Evolutionary conservation across 2,797 vertebrate species (phyloP).

Genomic region (Phoxinus dragarum): DNA sequence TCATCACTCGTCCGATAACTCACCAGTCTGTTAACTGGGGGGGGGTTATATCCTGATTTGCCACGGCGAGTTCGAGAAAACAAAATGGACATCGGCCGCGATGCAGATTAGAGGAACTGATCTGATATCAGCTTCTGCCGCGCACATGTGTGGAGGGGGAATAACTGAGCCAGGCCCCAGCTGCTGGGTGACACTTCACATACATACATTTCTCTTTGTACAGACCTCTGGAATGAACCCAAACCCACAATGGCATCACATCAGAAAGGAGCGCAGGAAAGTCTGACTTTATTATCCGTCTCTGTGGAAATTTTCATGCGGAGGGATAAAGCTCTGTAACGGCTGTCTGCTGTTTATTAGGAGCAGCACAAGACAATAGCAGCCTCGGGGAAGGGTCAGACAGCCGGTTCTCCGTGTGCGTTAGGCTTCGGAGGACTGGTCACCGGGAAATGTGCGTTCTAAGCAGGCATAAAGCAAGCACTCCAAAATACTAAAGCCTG

Average conservation of each 20-base stretch:
- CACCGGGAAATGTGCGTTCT: not conserved
- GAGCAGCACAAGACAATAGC: conserved; percentile 39
- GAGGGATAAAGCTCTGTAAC: conserved; percentile 50
- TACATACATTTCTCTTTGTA: conserved; percentile 88
- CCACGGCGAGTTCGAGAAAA: conserved; percentile 60
- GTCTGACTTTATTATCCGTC: conserved; percentile 86
- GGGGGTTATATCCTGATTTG: conserved; percentile 27
- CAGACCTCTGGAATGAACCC: conserved; percentile 89
- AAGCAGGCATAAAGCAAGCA: not conserved
- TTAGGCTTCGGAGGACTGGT: conserved; percentile 34
- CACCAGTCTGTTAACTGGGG: conserved; percentile 23
- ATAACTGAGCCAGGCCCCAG: conserved; percentile 75
- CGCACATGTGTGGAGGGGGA: conserved; percentile 82
- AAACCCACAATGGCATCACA: conserved; percentile 91
- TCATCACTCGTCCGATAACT: conserved; percentile 19
- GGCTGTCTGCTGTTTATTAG: conserved; percentile 46
- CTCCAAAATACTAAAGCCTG: not conserved
- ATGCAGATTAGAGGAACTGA: conserved; percentile 76
- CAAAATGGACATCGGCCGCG: conserved; percentile 70
- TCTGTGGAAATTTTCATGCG: conserved; percentile 79
- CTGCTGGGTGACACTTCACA: conserved; percentile 91
- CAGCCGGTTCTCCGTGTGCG: conserved; percentile 47
- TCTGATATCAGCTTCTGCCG: conserved; percentile 92
- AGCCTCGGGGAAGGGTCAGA: conserved; percentile 15
- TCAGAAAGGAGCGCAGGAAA: conserved; percentile 81